A percentile compares a stretch with the other conserved stretches of the same genome.
phyloP scores from a whole-genome alignment of 2,797 vertebrate species.

The Tragopan temminckii region DNA sequence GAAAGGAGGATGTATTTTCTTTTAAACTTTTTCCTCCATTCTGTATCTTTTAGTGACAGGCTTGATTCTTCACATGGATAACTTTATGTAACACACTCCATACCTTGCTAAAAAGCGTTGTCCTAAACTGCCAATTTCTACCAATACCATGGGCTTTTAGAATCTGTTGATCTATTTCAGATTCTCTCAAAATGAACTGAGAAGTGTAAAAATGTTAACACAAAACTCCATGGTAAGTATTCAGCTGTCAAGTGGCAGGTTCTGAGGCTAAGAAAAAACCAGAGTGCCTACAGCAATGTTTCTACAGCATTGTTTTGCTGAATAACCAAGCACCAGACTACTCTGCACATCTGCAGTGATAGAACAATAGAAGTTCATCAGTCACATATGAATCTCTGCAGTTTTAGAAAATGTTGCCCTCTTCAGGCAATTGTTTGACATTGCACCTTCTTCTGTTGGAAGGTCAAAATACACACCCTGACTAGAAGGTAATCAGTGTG shows the following conservation, averaged over 20 bases:
- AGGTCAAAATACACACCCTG: not conserved
- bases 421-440: not conserved
- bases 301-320: not conserved
- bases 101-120: not conserved
- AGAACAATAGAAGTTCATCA: not conserved
- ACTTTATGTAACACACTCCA: not conserved
- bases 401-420: conserved; percentile 1
- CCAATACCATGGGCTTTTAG: not conserved
- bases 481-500: not conserved
- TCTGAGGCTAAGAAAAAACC: not conserved
- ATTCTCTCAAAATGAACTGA: not conserved
- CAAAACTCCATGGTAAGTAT: not conserved
- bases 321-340: not conserved
- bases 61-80: not conserved
- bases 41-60: not conserved
- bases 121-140: not conserved
- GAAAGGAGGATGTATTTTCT: not conserved
- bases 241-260: not conserved
- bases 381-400: rapidly evolving
- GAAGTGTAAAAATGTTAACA: not conserved
- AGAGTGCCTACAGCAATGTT: not conserved
- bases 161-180: not conserved
- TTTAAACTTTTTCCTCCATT: not conserved
- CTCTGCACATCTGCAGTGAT: not conserved
- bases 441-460: not conserved